phyloP scores from a whole-genome alignment of 2,113 vertebrate genomes.

The Mustelus asterias region DNA sequence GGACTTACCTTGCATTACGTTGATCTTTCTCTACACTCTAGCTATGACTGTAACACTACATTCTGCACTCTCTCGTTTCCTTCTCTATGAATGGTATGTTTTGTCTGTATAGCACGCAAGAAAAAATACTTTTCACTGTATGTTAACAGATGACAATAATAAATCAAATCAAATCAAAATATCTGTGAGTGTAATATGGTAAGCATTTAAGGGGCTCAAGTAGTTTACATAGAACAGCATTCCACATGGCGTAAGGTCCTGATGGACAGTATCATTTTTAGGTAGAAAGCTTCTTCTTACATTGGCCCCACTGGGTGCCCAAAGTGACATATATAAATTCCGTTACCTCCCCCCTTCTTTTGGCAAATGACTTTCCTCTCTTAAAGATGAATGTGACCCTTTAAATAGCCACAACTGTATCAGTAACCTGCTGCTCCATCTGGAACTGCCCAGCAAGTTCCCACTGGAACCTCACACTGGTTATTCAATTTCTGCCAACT shows the following conservation, averaged over 20 bases:
- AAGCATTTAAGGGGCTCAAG: neutral
- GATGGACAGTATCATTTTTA: neutral
- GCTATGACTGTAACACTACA: no score
- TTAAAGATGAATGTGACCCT: neutral
- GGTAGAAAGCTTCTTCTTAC: neutral
- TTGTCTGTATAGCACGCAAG: no score
- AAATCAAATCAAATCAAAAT: no score
- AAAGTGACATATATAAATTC: neutral
- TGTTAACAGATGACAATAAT: no score
- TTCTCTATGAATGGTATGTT: no score
- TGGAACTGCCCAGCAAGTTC: neutral
- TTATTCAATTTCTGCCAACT: neutral
- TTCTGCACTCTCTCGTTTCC: no score
- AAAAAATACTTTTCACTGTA: no score
- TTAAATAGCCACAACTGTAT: neutral
- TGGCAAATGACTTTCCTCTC: neutral
- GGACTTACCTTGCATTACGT: no score
- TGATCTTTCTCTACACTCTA: no score
- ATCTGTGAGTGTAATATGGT: neutral
- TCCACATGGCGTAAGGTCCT: neutral
- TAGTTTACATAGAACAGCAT: neutral
- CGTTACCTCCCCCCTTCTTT: neutral
- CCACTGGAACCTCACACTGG: neutral
- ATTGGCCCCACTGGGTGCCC: neutral
- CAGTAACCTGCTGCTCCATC: neutral